Evolutionary conservation across 1,140 invertebrate species (phyloP).

Genomic region (Tetragnatha versicolor): DNA sequence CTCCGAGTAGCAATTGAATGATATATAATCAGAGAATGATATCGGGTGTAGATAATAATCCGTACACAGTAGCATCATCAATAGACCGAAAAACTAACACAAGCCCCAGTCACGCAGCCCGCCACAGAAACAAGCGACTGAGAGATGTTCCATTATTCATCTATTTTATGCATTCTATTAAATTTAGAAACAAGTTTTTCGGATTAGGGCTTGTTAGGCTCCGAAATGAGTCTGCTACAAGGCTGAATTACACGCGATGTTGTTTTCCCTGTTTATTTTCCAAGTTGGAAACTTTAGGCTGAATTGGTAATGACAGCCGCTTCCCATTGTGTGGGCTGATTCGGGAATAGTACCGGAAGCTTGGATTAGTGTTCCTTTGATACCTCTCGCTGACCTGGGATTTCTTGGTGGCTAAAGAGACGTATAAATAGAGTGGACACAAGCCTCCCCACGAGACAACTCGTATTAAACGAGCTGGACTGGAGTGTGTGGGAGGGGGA

Average conservation of each 20-base stretch:
- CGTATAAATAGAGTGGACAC: constrained; percentile 23
- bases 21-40: constrained; percentile 25
- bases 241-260: constrained; percentile 48
- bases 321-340: constrained; percentile 43
- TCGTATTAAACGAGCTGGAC: too few species aligned
- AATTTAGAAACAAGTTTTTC: constrained; percentile 55
- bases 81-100: constrained; percentile 47
- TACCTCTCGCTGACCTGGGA: constrained; percentile 34
- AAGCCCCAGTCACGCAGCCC: constrained; percentile 52
- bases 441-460: too few species aligned
- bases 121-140: constrained; percentile 44
- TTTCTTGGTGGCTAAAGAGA: constrained; percentile 10
- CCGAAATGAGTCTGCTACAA: constrained; percentile 44
- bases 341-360: constrained; percentile 40
- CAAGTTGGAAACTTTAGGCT: constrained; percentile 28
- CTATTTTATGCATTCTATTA: constrained; percentile 54
- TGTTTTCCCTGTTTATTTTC: constrained; percentile 17
- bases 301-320: constrained; percentile 34
- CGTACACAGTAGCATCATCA: constrained; percentile 39
- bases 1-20: constrained; percentile 30
- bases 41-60: constrained; percentile 44
- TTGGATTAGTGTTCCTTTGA: constrained; percentile 39
- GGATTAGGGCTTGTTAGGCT: constrained; percentile 53
- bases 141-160: constrained; percentile 56
- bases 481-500: too few species aligned